phyloP scores from a whole-genome alignment of 2,113 vertebrate species.

The Dasypus novemcinctus region DNA sequence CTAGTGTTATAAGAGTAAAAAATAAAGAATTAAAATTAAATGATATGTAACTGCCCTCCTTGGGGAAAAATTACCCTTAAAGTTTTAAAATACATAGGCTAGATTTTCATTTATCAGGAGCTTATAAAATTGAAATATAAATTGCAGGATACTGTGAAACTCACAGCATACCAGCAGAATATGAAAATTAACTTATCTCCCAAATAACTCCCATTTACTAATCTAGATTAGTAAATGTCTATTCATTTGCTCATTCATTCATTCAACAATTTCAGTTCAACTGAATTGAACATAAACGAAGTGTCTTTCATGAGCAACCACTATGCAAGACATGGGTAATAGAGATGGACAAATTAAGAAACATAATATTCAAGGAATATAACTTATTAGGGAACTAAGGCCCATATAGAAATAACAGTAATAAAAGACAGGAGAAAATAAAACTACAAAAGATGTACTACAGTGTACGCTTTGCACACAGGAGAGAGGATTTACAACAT shows the following conservation, averaged over 20 bases:
- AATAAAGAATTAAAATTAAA: not conserved
- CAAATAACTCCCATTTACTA: not conserved
- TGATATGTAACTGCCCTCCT: not conserved
- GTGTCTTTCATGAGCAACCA: conserved; percentile 2
- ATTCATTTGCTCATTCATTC: conserved; percentile 22
- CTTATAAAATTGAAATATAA: conserved; percentile 26
- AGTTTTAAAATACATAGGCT: not conserved
- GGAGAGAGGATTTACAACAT: conserved; percentile 33
- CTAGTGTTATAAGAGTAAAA: not conserved
- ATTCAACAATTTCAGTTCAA: conserved; percentile 10
- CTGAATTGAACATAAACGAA: not conserved
- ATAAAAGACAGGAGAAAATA: conserved; percentile 47
- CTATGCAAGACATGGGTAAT: not conserved
- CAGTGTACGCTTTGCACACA: conserved; percentile 52
- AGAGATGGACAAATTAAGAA: conserved; percentile 38
- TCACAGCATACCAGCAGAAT: not conserved
- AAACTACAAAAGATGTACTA: conserved; percentile 46
- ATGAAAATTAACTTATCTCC: not conserved
- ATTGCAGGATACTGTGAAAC: not conserved
- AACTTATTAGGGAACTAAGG: not conserved
- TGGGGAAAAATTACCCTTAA: not conserved
- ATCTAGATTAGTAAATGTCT: not conserved
- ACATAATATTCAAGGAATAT: not conserved
- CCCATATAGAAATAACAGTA: conserved; percentile 21
- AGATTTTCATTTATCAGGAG: conserved; percentile 11